Evolutionary conservation across 1,140 invertebrate species (phyloP).

Genomic region (Onthophagus taurus): DNA sequence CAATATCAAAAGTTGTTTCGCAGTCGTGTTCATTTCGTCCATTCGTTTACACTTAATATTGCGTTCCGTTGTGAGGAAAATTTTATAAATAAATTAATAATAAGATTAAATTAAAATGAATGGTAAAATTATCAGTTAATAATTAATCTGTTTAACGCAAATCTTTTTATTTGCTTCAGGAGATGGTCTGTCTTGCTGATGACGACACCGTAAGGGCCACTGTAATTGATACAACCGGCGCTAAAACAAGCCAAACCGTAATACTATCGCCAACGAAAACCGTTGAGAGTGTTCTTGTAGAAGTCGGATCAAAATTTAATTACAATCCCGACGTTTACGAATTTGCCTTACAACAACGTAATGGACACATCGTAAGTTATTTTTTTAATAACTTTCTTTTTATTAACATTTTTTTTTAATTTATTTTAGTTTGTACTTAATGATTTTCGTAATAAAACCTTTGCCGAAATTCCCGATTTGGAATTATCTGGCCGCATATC

Average conservation of each 20-base stretch:
- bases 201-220: constrained; percentile 43
- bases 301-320: constrained; percentile 43
- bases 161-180: constrained; percentile 16
- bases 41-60: no score
- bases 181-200: constrained; percentile 34
- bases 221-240: constrained; percentile 45
- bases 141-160: neutral
- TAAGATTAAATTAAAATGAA: no score
- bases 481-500: constrained; percentile 29
- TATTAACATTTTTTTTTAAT: constrained; percentile 9
- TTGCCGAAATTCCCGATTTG: constrained; percentile 38
- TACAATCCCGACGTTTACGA: constrained; percentile 46
- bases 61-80: neutral
- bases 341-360: constrained; percentile 36
- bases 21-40: no score
- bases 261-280: constrained; percentile 42
- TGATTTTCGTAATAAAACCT: constrained; percentile 35
- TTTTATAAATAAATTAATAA: neutral
- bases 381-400: constrained; percentile 16
- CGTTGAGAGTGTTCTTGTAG: constrained; percentile 40
- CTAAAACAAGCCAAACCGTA: constrained; percentile 31
- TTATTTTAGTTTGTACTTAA: constrained; percentile 37
- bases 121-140: neutral
- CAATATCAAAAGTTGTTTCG: neutral
- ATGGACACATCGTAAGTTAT: constrained; percentile 18